Conservation (phyloP, 2,888 invertebrate genomes). For the Habroteleia sp. region DNA sequence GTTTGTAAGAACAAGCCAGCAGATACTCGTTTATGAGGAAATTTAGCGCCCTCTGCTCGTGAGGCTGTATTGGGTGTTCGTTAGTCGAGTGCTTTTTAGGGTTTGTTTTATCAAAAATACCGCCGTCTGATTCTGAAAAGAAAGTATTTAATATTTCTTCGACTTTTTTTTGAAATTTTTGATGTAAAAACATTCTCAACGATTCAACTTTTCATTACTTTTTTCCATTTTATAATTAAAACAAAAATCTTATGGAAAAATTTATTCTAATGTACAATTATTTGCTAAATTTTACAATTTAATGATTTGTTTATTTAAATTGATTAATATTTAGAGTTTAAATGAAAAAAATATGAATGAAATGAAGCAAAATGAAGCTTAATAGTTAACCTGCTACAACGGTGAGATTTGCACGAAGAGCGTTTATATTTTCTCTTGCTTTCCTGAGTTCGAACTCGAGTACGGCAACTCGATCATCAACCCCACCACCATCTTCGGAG, state of each 20-base stretch:
- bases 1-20: constrained; percentile 89
- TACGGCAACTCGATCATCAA: constrained; percentile 90
- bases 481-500: constrained; percentile 93
- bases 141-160: constrained; percentile 2
- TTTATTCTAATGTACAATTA: too few species aligned
- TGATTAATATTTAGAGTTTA: too few species aligned
- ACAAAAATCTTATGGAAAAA: too few species aligned
- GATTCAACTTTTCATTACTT: too few species aligned
- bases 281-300: too few species aligned
- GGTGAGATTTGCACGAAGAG: constrained; percentile 90
- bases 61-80: constrained; percentile 86
- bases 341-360: too few species aligned
- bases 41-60: constrained; percentile 91
- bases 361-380: too few species aligned
- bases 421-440: constrained; percentile 92
- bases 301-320: too few species aligned
- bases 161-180: too few species aligned
- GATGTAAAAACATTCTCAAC: too few species aligned
- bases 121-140: constrained; percentile 78
- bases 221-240: too few species aligned
- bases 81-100: constrained; percentile 76
- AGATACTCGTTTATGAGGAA: constrained; percentile 94
- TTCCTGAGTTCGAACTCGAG: constrained; percentile 93
- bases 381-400: constrained; percentile 89
- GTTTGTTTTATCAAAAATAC: constrained; percentile 81